phyloP scores from a whole-genome alignment of 2,888 invertebrate genomes.

The Patella caerulea region DNA sequence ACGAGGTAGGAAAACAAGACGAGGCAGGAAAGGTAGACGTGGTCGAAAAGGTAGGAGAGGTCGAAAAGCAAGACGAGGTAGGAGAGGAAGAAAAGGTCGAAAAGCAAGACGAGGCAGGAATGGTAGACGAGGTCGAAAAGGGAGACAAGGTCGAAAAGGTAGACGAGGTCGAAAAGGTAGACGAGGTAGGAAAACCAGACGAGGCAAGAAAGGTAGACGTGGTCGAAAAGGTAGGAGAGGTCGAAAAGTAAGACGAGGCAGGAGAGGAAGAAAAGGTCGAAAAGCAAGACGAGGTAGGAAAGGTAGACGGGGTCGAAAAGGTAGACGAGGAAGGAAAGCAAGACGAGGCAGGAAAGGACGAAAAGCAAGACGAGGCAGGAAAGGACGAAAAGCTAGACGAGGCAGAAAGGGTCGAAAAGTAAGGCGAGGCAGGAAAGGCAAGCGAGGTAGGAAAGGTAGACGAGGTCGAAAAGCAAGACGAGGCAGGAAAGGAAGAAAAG shows the following conservation, averaged over 20 bases:
- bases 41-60: too few relatives aligned
- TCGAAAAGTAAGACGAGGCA: not conserved
- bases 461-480: not conserved
- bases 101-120: too few relatives aligned
- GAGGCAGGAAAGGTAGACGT: too few relatives aligned
- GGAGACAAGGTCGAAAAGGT: too few relatives aligned
- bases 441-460: not conserved
- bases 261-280: not conserved
- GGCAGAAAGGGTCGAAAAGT: not conserved
- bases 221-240: not conserved
- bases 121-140: too few relatives aligned
- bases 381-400: too few relatives aligned
- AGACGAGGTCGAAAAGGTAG: too few relatives aligned
- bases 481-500: not conserved
- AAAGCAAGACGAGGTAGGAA: not conserved
- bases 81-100: too few relatives aligned
- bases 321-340: not conserved
- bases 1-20: too few relatives aligned
- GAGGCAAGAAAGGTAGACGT: not conserved
- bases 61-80: too few relatives aligned
- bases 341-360: not conserved
- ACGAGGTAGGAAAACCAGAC: not conserved
- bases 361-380: too few relatives aligned
- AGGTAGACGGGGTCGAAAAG: not conserved
- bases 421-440: too few relatives aligned